Evolutionary conservation across 2,113 vertebrate species (phyloP).

Genomic region (Aplodontia rufa): DNA sequence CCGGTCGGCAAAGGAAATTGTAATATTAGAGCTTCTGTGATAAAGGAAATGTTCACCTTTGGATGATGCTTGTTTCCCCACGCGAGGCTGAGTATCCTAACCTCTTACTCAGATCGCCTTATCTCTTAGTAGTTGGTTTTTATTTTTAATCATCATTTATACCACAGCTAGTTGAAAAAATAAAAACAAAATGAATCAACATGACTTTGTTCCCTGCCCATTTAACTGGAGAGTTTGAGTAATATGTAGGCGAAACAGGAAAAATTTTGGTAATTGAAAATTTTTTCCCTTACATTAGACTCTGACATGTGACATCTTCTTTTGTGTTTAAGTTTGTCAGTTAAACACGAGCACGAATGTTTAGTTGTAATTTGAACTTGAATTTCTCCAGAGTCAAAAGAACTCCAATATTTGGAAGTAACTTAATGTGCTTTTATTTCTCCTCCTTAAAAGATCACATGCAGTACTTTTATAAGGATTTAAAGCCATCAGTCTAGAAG

Average conservation of each 20-base stretch:
- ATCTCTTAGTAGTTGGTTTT: neutral
- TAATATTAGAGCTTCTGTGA: neutral
- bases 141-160: neutral
- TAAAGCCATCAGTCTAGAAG: neutral
- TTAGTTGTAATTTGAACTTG: conserved; percentile 2
- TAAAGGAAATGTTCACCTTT: neutral
- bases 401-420: neutral
- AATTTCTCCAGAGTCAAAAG: neutral
- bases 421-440: conserved; percentile 21
- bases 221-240: neutral
- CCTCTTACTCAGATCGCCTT: neutral
- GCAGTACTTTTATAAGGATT: neutral
- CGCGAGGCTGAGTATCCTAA: neutral
- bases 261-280: neutral
- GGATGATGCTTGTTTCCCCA: neutral
- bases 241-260: conserved; percentile 9
- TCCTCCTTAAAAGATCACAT: neutral
- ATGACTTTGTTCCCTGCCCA: neutral
- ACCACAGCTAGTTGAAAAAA: neutral
- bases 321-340: conserved; percentile 33
- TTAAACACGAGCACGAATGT: conserved; percentile 8
- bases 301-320: neutral
- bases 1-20: neutral
- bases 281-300: neutral
- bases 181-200: neutral